phyloP scores from a whole-genome alignment of 2,113 vertebrate species.

The Trichechus manatus region DNA sequence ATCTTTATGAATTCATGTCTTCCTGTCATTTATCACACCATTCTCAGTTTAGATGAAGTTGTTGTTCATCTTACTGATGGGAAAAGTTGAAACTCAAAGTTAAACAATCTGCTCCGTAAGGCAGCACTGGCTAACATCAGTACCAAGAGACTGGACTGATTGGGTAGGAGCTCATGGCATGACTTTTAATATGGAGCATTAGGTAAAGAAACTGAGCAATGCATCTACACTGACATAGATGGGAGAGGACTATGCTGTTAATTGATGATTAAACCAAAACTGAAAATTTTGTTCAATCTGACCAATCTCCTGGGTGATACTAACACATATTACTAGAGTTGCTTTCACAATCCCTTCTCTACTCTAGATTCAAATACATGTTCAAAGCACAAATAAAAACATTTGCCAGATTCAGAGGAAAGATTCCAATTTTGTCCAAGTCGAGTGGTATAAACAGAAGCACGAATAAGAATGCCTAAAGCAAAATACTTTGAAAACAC shows the following conservation, averaged over 20 bases:
- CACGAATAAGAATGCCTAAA: conserved; percentile 7
- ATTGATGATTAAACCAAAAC: conserved; percentile 2
- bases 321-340: background rate
- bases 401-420: conserved; percentile 9
- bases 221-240: background rate
- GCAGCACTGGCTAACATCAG: background rate
- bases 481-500: conserved; percentile 30
- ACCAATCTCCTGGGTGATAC: background rate
- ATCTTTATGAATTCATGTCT: background rate
- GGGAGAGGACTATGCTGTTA: background rate
- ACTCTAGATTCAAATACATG: background rate
- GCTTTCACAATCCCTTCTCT: background rate
- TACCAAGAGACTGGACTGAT: background rate
- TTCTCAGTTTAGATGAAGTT: conserved; percentile 2
- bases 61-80: background rate
- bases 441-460: background rate
- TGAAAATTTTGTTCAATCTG: background rate
- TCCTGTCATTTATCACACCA: background rate
- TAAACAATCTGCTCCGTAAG: background rate
- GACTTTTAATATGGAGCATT: background rate
- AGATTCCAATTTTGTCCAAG: background rate
- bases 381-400: conserved; percentile 1
- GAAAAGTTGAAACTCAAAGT: background rate
- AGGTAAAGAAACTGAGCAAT: background rate
- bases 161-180: background rate